These are phyloP conservation scores for Drosophila arizonae DNA, from an alignment of 1,140 invertebrate species.

Conservation along the genomic window DNA sequence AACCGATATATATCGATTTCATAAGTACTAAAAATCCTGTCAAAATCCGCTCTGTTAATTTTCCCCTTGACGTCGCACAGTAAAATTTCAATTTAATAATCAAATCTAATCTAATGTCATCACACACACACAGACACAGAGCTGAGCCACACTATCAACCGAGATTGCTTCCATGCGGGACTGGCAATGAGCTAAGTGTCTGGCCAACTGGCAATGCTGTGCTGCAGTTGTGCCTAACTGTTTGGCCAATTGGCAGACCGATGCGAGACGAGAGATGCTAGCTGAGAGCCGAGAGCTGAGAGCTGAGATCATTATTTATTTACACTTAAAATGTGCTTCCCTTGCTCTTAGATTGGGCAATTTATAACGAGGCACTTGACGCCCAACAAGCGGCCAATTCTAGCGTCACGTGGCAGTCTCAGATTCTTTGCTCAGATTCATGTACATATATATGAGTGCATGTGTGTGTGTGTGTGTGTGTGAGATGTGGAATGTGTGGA, in stretches of 20 bases:
- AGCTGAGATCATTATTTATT: conserved; percentile 72
- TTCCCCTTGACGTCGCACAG: neutral
- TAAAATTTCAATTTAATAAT: conserved; percentile 2
- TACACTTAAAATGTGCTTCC: conserved; percentile 76
- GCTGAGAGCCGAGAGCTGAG: neutral
- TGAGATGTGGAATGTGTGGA: conserved; percentile 20
- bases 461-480: conserved; percentile 17
- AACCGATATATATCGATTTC: neutral
- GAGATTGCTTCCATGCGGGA: neutral
- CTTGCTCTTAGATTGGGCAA: conserved; percentile 72
- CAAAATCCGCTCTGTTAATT: neutral
- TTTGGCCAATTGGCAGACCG: conserved; percentile 35
- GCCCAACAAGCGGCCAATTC: conserved; percentile 50
- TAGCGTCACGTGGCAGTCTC: conserved; percentile 58
- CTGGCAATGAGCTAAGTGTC: conserved; percentile 5
- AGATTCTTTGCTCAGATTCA: conserved; percentile 43
- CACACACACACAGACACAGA: neutral
- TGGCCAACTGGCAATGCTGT: conserved; percentile 16
- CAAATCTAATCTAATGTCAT: neutral
- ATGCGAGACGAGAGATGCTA: conserved; percentile 10
- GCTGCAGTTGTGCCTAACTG: conserved; percentile 39
- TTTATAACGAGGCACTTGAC: conserved; percentile 79
- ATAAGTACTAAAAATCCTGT: neutral
- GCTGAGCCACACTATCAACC: neutral
- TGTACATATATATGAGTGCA: conserved; percentile 15